A percentile compares a stretch with the other conserved stretches of the same genome.
phyloP scores from a whole-genome alignment of 1,140 invertebrate genomes.

The Philaenus spumarius region DNA sequence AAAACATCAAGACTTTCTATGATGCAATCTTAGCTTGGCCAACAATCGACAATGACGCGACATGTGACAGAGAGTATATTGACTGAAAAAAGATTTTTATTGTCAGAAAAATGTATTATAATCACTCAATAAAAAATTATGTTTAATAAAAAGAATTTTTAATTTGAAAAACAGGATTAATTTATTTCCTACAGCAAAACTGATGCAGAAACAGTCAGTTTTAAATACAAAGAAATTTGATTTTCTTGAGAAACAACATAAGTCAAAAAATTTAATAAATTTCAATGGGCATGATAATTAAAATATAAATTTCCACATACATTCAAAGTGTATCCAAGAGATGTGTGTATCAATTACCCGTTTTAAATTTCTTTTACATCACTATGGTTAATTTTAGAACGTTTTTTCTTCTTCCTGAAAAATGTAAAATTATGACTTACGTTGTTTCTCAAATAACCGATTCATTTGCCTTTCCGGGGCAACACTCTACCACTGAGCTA shows the following conservation, averaged over 20 bases:
- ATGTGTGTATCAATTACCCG: background rate
- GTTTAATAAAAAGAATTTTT: background rate
- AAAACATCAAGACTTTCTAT: background rate
- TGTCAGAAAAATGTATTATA: background rate
- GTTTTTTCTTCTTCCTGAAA: background rate
- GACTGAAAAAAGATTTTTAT: background rate
- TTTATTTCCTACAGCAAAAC: background rate
- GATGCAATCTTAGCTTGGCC: background rate
- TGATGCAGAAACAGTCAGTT: background rate
- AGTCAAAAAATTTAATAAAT: background rate
- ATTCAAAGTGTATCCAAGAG: background rate
- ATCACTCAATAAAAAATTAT: background rate
- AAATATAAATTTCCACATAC: background rate
- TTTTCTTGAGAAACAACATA: slow-evolving; percentile 1
- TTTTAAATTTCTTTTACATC: background rate
- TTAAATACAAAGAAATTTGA: background rate
- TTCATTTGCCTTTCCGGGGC: no score
- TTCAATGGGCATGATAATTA: background rate
- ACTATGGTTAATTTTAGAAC: background rate
- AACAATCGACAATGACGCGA: background rate
- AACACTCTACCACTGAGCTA: no score
- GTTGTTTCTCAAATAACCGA: background rate
- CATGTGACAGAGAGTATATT: background rate
- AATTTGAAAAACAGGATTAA: background rate
- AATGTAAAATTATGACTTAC: background rate